These are phyloP conservation scores for Tenthredo amoena DNA, from an alignment of 2,888 invertebrate species.

Conservation along the genomic window DNA sequence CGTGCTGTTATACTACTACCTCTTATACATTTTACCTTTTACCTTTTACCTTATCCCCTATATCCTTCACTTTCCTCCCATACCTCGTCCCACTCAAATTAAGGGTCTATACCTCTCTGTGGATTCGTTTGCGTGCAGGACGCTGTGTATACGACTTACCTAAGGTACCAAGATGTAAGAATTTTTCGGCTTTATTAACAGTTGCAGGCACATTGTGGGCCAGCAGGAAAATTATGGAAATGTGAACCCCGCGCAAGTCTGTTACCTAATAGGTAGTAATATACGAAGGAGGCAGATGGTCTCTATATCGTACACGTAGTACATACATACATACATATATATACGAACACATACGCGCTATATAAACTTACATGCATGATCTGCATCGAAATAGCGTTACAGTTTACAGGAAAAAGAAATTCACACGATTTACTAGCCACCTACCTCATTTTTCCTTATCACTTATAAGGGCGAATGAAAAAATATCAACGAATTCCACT, in stretches of 20 bases:
- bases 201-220: slow-evolving; percentile 14
- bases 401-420: neutral
- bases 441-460: neutral
- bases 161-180: slow-evolving; percentile 1
- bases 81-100: slow-evolving; percentile 32
- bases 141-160: neutral
- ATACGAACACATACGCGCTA: neutral
- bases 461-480: no score
- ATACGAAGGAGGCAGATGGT: slow-evolving; percentile 32
- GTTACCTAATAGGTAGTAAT: slow-evolving; percentile 30
- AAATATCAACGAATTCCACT: no score
- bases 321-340: neutral
- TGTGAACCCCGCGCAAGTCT: slow-evolving; percentile 16
- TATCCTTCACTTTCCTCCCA: neutral
- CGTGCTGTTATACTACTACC: neutral
- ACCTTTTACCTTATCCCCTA: neutral
- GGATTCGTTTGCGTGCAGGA: slow-evolving; percentile 11
- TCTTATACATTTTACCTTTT: slow-evolving; percentile 12
- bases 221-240: slow-evolving; percentile 40
- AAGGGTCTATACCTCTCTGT: neutral
- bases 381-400: neutral
- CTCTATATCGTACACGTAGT: neutral
- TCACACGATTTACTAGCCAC: neutral
- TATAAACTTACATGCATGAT: neutral
- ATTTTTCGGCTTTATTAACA: slow-evolving; percentile 25